A percentile compares a stretch with the other conserved stretches of the same genome.
Evolutionary conservation across 1,140 invertebrate genomes (phyloP).

Genomic region (Steinernema khuongi): DNA sequence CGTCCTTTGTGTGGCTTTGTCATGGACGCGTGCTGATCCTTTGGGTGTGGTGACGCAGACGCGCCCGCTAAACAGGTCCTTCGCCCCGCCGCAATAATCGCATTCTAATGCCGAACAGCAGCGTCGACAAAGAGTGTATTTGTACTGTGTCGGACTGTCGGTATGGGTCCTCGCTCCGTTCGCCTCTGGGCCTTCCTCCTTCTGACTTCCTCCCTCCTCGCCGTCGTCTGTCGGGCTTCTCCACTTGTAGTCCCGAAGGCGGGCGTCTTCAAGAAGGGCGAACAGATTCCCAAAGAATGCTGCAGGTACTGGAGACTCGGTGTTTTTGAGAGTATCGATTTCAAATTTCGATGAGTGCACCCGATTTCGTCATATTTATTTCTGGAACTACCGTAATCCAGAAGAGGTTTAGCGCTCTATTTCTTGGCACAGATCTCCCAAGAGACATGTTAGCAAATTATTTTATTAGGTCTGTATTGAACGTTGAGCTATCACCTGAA

Average conservation of each 20-base stretch:
- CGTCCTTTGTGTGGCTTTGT: neutral
- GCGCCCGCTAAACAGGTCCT: constrained; percentile 2
- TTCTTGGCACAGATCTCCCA: too few relatives aligned
- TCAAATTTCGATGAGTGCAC: too few relatives aligned
- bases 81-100: constrained; percentile 2
- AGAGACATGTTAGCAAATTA: too few relatives aligned
- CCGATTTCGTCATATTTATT: too few relatives aligned
- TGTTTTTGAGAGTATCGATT: too few relatives aligned
- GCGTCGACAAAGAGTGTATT: neutral
- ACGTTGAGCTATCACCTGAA: too few relatives aligned
- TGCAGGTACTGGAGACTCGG: too few relatives aligned
- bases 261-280: neutral
- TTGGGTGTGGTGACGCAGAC: neutral
- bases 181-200: neutral
- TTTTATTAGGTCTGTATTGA: too few relatives aligned
- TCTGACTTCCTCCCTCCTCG: neutral
- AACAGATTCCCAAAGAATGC: neutral
- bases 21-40: neutral
- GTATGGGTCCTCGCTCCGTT: neutral
- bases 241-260: neutral
- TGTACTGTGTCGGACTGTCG: neutral
- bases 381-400: too few relatives aligned
- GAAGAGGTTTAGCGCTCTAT: too few relatives aligned
- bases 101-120: constrained; percentile 4
- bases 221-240: too few relatives aligned